phyloP scores from a whole-genome alignment of 2,888 invertebrate genomes.

The Tipula vernalis region DNA sequence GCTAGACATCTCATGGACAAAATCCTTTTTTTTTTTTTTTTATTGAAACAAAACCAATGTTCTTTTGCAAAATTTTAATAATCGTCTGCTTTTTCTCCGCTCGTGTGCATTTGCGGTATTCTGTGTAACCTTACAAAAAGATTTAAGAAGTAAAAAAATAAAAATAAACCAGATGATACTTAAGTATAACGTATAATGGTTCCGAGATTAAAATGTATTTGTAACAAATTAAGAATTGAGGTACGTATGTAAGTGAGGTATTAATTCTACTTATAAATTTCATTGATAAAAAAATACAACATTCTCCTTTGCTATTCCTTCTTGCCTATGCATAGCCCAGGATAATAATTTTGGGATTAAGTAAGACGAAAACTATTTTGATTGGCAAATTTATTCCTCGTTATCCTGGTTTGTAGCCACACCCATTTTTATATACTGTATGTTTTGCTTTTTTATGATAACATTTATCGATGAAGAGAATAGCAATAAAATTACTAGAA shows the following conservation, averaged over 20 bases:
- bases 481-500: no score
- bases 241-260: neutral
- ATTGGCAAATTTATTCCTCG: neutral
- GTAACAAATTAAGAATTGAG: neutral
- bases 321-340: neutral
- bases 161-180: neutral
- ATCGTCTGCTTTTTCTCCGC: neutral
- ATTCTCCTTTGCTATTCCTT: neutral
- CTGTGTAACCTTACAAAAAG: neutral
- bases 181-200: neutral
- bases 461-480: no score
- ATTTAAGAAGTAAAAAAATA: neutral
- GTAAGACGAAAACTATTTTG: neutral
- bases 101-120: neutral
- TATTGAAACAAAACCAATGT: neutral
- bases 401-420: no score
- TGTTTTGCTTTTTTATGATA: no score
- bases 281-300: neutral
- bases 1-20: neutral
- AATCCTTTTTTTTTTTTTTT: neutral
- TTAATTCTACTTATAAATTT: neutral
- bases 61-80: neutral
- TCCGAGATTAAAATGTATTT: neutral
- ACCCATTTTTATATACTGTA: no score
- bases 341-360: neutral